Evolutionary conservation across 1,140 invertebrate species (phyloP), one percentile per base, ranked within the genome.

Genomic region (Schlechtendalia chinensis): DNA sequence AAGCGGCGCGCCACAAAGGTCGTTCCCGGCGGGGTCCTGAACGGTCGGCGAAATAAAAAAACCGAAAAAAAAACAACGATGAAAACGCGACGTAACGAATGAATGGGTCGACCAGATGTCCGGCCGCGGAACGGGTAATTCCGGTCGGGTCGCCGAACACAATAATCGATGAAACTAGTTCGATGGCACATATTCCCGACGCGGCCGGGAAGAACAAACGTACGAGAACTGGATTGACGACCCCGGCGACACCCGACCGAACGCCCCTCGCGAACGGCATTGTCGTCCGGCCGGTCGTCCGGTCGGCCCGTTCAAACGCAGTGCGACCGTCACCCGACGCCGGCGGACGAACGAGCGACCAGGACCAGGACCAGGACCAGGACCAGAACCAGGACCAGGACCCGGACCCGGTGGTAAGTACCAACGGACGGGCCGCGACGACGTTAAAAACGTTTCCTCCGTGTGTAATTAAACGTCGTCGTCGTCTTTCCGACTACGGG

Each of bases 101-200:
- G 32, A 29, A 16, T 1, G 54, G 58, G 58, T n/a, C n/a, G n/a
- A 29, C 75, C 75, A 61, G 75, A 58, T 61, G 58, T 61, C 39
- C 56, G 50, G 56, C 54, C 56, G 54, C 32, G 75, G 75, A 79
- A 79, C 75, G 39, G 61, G 75, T 79, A 79, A 79, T 79, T 79
- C 75, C 75, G 75, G 75, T 79, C 75, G 58, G 39, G 47, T 58
- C 24, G 39, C n/a, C 12, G 75, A 61, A 72, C 45, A 39, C 50
- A 63, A 63, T 58, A 47, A 79, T 79, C 75, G 75, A 79, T 79
- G 61, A 79, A 79, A 79, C 75, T 79, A 79, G 75, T 79, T 79
- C 75, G 75, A 79, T 79, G 50, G 54, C 75, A n/a, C n/a, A n/a
- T n/a, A n/a, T n/a, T n/a, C n/a, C n/a, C n/a, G n/a, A n/a, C n/a